A percentile compares a stretch with the other conserved stretches of the same genome.
Evolutionary conservation across 1,140 invertebrate species (phyloP).

Genomic region (Bacillus rossius): DNA sequence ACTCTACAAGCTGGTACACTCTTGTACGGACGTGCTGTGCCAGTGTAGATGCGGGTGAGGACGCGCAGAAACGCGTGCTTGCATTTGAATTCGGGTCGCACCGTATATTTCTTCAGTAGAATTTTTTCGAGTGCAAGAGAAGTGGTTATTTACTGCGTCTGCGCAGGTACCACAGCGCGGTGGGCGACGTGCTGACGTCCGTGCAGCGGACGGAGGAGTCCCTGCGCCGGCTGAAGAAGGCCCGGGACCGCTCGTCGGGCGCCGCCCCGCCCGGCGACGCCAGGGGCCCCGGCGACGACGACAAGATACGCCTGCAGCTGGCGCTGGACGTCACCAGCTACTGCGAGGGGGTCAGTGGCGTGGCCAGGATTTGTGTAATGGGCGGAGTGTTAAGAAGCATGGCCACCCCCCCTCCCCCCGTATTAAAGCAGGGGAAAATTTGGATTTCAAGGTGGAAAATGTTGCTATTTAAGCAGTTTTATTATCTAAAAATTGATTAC

Average conservation of each 20-base stretch:
- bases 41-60: background rate
- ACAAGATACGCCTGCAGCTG: slow-evolving; percentile 89
- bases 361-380: background rate
- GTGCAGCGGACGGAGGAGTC: slow-evolving; percentile 95
- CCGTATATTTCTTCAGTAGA: background rate
- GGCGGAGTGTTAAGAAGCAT: background rate
- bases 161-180: slow-evolving; percentile 71
- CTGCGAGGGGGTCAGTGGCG: slow-evolving; percentile 26
- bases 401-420: background rate
- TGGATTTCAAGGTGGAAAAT: no score
- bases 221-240: slow-evolving; percentile 79
- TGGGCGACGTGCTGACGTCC: slow-evolving; percentile 83
- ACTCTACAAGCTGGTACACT: background rate
- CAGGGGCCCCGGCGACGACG: slow-evolving; percentile 70
- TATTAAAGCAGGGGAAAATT: no score
- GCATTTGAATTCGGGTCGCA: background rate
- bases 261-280: slow-evolving; percentile 25
- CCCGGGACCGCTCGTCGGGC: slow-evolving; percentile 46
- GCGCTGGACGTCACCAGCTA: slow-evolving; percentile 75
- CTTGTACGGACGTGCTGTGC: background rate
- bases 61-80: background rate
- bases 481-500: no score
- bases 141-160: slow-evolving; percentile 18
- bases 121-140: background rate
- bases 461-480: no score